phyloP scores from a whole-genome alignment of 2,888 invertebrate species.

The Elegia similella region DNA sequence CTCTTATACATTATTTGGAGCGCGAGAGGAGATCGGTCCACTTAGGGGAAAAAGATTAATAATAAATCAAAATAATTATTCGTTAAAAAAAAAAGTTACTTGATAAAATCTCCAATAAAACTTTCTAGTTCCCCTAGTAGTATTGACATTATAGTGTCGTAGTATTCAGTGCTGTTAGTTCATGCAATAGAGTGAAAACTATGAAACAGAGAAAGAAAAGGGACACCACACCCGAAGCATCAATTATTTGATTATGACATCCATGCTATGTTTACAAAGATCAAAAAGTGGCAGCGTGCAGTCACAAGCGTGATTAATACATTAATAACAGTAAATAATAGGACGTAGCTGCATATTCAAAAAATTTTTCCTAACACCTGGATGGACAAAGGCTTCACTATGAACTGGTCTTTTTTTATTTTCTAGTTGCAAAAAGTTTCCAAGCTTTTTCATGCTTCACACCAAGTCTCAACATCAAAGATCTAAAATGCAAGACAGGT shows the following conservation, averaged over 20 bases:
- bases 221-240: not conserved
- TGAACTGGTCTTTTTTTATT: too few species aligned
- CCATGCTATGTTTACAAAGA: not conserved
- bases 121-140: not conserved
- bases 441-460: too few species aligned
- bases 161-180: not conserved
- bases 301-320: not conserved
- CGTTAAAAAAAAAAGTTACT: conserved; percentile 1
- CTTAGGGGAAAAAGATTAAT: conserved; percentile 11
- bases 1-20: conserved; percentile 56
- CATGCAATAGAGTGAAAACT: not conserved
- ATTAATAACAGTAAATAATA: not conserved
- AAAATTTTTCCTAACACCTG: too few species aligned
- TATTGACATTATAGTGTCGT: not conserved
- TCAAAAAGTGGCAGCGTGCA: not conserved
- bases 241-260: not conserved
- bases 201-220: not conserved
- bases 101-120: conserved; percentile 11
- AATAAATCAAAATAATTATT: conserved; percentile 10
- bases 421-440: too few species aligned
- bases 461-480: too few species aligned
- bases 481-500: too few species aligned
- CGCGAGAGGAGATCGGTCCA: conserved; percentile 44
- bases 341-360: not conserved
- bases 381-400: too few species aligned